A percentile compares a stretch with the other conserved stretches of the same genome.
phyloP scores from a whole-genome alignment of 2,113 vertebrate genomes.

The Genyomyrus donnyi region DNA sequence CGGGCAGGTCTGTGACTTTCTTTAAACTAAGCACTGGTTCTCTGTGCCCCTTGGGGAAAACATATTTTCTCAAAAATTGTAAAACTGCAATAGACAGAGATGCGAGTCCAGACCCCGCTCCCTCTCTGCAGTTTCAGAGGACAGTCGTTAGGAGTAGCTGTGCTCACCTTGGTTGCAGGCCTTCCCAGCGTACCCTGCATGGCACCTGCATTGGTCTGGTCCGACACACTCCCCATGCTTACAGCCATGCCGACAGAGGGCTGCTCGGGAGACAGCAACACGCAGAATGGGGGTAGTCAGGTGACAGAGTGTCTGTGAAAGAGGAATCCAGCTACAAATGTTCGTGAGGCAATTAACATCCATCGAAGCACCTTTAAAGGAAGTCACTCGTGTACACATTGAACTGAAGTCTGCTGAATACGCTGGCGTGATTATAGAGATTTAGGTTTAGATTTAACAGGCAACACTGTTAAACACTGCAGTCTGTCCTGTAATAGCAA shows the following conservation, averaged over 20 bases:
- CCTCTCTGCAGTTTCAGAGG: not conserved
- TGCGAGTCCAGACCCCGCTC: not conserved
- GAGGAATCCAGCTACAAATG: not conserved
- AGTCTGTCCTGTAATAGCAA: not conserved
- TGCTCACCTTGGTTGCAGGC: constrained; percentile 92
- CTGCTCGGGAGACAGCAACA: constrained; percentile 53
- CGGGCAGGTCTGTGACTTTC: not conserved
- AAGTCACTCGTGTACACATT: not conserved
- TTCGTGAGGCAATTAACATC: not conserved
- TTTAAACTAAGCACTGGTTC: not conserved
- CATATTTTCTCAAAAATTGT: not conserved
- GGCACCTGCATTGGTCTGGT: constrained; percentile 93
- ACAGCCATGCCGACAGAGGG: constrained; percentile 85
- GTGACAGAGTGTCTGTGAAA: not conserved
- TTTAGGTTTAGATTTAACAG: not conserved
- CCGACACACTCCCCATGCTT: constrained; percentile 91
- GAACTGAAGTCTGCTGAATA: not conserved
- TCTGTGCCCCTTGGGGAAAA: not conserved
- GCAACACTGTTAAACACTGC: not conserved
- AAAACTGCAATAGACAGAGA: not conserved
- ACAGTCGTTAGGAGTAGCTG: not conserved
- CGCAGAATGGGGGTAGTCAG: not conserved
- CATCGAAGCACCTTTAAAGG: not conserved
- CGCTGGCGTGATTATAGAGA: not conserved
- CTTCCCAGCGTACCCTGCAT: constrained; percentile 86